These are phyloP conservation scores for Clanis bilineata DNA, from an alignment of 2,888 invertebrate genomes.

Conservation along the genomic window DNA sequence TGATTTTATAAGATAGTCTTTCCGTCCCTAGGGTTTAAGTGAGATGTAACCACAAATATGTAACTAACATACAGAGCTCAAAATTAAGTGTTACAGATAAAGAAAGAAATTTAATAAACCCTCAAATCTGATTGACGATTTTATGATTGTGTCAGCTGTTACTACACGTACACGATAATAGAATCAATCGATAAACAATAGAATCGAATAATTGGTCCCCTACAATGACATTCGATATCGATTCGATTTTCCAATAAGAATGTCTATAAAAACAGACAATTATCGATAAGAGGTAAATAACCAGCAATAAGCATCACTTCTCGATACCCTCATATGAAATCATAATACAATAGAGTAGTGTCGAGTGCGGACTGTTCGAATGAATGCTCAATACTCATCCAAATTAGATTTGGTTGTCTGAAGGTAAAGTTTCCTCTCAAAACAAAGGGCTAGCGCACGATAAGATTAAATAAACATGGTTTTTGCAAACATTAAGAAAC, in stretches of 20 bases:
- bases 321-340: constrained; percentile 28
- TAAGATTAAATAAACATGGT: constrained; percentile 41
- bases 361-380: constrained; percentile 33
- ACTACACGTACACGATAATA: no score
- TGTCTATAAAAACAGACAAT: neutral
- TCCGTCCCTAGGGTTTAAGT: no score
- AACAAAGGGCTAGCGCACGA: constrained; percentile 38
- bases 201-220: neutral
- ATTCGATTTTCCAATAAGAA: neutral
- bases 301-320: neutral
- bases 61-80: no score
- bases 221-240: neutral
- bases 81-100: no score
- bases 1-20: no score
- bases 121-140: no score
- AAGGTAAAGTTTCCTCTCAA: constrained; percentile 41
- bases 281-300: neutral
- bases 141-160: no score
- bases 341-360: constrained; percentile 29
- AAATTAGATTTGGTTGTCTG: constrained; percentile 45
- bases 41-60: no score
- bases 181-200: neutral
- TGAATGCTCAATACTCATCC: constrained; percentile 30
- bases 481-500: constrained; percentile 13
- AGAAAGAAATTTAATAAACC: no score